Percentiles rank a stretch among this genome's conserved stretches.
Evolutionary conservation across 1,140 invertebrate species (phyloP).

Genomic region (Muscidifurax raptorellus): DNA sequence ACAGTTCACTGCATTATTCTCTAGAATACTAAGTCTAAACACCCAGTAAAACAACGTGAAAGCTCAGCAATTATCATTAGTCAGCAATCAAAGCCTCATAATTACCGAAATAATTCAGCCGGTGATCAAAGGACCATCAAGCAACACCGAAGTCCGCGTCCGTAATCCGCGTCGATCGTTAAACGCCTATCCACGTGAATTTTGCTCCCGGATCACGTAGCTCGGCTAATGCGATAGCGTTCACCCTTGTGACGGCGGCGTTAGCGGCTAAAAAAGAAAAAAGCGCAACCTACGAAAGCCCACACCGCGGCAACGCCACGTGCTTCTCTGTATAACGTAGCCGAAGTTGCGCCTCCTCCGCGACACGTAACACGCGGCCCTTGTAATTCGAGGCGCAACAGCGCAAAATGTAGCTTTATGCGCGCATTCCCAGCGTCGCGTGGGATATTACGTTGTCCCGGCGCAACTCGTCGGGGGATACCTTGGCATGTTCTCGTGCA

Average conservation of each 20-base stretch:
- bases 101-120: neutral
- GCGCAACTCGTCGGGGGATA: too few relatives aligned
- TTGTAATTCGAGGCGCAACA: neutral
- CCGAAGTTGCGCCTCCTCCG: neutral
- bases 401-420: constrained; percentile 4
- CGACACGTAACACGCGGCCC: neutral
- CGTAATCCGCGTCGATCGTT: neutral
- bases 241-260: neutral
- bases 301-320: too few relatives aligned
- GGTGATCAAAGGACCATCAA: constrained; percentile 16
- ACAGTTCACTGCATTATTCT: too few relatives aligned
- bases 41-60: too few relatives aligned
- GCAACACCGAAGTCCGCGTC: neutral
- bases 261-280: neutral
- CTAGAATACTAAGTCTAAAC: too few relatives aligned
- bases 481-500: neutral
- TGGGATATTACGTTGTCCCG: neutral
- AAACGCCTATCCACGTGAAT: neutral
- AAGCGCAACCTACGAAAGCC: neutral
- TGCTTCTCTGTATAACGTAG: too few relatives aligned
- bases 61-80: too few relatives aligned
- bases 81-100: neutral
- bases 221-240: constrained; percentile 19
- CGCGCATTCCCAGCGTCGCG: neutral
- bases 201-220: constrained; percentile 19